A percentile compares a stretch with the other conserved stretches of the same genome.
Evolutionary conservation across 64 coral and sea anemone genomes (phyloP).

Genomic region (Pocillopora verrucosa): DNA sequence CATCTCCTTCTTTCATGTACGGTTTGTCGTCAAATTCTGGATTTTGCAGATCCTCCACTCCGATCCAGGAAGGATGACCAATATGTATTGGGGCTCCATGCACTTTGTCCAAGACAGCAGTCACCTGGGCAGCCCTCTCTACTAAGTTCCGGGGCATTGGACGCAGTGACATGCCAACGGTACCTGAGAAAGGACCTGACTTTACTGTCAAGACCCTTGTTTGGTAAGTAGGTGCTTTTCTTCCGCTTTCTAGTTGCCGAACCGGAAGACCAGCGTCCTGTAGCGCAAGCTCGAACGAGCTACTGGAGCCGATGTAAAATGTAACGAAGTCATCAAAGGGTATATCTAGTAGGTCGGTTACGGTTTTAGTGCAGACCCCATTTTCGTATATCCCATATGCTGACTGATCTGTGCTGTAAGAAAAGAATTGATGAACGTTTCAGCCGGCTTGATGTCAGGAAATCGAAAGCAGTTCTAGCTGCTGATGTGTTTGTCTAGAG

Average conservation of each 20-base stretch:
- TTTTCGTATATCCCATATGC: constrained; percentile 9
- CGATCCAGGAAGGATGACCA: constrained; percentile 54
- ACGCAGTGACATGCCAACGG: constrained; percentile 34
- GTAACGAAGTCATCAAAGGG: constrained; percentile 74
- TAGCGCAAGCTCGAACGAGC: constrained; percentile 72
- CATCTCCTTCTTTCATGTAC: constrained; percentile 14
- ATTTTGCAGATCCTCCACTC: constrained; percentile 29
- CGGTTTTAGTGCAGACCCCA: background rate
- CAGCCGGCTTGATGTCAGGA: no score
- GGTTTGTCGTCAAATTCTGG: constrained; percentile 44
- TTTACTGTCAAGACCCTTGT: constrained; percentile 49
- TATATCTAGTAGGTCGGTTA: constrained; percentile 33
- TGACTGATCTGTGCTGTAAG: background rate
- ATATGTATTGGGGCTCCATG: constrained; percentile 66
- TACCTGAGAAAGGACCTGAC: constrained; percentile 18
- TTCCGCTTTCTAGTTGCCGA: constrained; percentile 17
- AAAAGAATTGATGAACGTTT: no score
- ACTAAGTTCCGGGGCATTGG: constrained; percentile 49
- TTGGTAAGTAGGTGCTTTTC: constrained; percentile 20
- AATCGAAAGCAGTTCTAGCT: no score
- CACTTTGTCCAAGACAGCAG: constrained; percentile 51
- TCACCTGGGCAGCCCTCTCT: constrained; percentile 40
- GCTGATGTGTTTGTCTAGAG: background rate
- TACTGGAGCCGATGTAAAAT: constrained; percentile 80
- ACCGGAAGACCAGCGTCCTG: constrained; percentile 47